Evolutionary conservation across 2,888 invertebrate genomes (phyloP), one percentile per base, ranked within the genome.

Genomic region (Drosophila paramelanica): DNA sequence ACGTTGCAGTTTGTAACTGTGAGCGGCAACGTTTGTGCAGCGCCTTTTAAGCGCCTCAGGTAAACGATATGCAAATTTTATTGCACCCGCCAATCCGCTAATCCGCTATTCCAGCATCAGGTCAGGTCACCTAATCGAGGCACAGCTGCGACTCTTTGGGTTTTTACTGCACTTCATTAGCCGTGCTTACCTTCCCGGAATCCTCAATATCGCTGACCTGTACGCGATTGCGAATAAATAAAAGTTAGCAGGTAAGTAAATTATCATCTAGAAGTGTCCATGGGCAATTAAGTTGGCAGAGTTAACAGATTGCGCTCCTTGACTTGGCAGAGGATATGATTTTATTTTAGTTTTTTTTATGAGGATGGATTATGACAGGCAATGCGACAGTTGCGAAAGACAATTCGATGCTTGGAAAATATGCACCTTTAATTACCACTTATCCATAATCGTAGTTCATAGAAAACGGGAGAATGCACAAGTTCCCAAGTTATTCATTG

Each of bases 1-100:
- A 79, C 77, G 87, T 72, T 73, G 42, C 64, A 83, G 69, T 80
- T 75, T 79, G 76, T 64, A 77, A 89, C 74, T 85, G 84, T 81
- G 70, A 25, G 20, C 23, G 31, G 7, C 25, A 6, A 10, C 11
- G 2, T 0, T 14, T n/a, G 8, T 5, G 14, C 38, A 39, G 13
- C 31, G 4, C 36, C 85, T 78, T 69, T 81, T 65, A 55, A 57
- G 13, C 11, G 23, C 11, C 31, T 11, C 78, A 80, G 66, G 57
- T 79, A 69, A 17, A 1, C 3, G 5, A 20, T 0, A 51, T 51
- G 66, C 51, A 49, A 51, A 66, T 62, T 53, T 56, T 52, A 58
- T 60, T 46, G 33, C 45, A 49, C 41, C 55, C 56, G 67, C 65
- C 74, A 72, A 85, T 85, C 86, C 61, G 25, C n/a, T 23, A 23